Conservation (phyloP, 2,797 vertebrate species). For the Malurus splendens region DNA sequence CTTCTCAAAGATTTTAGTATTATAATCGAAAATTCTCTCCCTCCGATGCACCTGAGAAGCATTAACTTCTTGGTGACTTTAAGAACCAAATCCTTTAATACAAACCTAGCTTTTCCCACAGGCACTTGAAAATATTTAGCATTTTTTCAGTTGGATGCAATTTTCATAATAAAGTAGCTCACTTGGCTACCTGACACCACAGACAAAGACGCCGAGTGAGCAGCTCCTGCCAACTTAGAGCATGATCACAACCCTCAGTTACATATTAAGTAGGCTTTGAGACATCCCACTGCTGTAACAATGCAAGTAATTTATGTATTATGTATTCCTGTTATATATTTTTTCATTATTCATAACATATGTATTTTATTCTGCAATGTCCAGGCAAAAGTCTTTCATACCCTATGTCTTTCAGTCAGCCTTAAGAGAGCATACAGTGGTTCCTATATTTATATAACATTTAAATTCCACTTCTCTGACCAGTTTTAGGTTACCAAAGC, state of each 20-base stretch:
- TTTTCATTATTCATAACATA: background rate
- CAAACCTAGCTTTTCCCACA: slow-evolving; percentile 45
- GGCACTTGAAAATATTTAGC: slow-evolving; percentile 54
- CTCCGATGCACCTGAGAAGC: slow-evolving; percentile 37
- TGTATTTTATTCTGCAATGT: fast-evolving
- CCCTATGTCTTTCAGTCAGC: background rate
- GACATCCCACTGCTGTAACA: background rate
- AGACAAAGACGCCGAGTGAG: slow-evolving; percentile 15
- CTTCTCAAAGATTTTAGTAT: slow-evolving; percentile 16
- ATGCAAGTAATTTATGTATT: background rate
- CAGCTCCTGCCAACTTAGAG: slow-evolving; percentile 24
- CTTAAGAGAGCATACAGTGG: background rate
- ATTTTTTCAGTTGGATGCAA: slow-evolving; percentile 51
- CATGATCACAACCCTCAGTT: background rate
- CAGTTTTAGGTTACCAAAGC: background rate
- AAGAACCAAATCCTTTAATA: slow-evolving; percentile 53
- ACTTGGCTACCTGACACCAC: slow-evolving; percentile 41
- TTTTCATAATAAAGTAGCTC: slow-evolving; percentile 58
- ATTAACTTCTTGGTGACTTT: slow-evolving; percentile 47
- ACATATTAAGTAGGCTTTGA: background rate
- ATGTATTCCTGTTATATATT: background rate
- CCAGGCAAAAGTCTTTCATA: background rate
- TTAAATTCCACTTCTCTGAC: background rate
- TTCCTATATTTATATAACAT: background rate
- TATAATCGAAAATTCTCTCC: slow-evolving; percentile 17